Evolutionary conservation across 2,113 vertebrate species (phyloP).

Genomic region (Taurulus bubalis): DNA sequence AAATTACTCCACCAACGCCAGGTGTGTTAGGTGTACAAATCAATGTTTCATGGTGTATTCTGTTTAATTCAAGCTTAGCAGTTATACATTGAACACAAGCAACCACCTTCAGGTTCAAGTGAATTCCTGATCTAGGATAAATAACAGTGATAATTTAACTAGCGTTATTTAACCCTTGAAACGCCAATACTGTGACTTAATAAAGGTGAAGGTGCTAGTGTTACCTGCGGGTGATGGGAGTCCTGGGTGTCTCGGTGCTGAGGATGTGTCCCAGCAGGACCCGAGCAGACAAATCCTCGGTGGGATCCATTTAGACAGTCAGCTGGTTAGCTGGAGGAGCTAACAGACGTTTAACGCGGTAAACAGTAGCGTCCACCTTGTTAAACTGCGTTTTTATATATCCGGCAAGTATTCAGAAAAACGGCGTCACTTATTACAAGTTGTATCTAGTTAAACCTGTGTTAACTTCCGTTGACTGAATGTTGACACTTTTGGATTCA

Average conservation of each 20-base stretch:
- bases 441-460: neutral
- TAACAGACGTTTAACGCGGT: neutral
- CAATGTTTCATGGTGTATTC: too few relatives aligned
- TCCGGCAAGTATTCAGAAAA: neutral
- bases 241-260: slow-evolving; percentile 66
- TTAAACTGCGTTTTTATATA: neutral
- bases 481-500: neutral
- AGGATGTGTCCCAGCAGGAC: slow-evolving; percentile 75
- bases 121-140: neutral
- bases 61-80: neutral
- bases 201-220: neutral
- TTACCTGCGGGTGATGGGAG: slow-evolving; percentile 77
- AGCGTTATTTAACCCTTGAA: neutral
- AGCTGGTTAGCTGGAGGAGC: slow-evolving; percentile 13
- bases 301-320: slow-evolving; percentile 70
- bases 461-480: neutral
- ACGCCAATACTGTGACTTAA: neutral
- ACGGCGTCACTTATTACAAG: rapidly evolving
- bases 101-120: neutral
- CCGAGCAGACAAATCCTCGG: slow-evolving; percentile 80
- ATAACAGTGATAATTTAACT: neutral
- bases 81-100: neutral
- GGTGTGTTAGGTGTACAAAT: neutral
- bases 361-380: neutral
- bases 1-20: neutral